A percentile compares a stretch with the other conserved stretches of the same genome.
Conservation (phyloP, 2,888 invertebrate species). For the Caenorhabditis macrosperma region DNA sequence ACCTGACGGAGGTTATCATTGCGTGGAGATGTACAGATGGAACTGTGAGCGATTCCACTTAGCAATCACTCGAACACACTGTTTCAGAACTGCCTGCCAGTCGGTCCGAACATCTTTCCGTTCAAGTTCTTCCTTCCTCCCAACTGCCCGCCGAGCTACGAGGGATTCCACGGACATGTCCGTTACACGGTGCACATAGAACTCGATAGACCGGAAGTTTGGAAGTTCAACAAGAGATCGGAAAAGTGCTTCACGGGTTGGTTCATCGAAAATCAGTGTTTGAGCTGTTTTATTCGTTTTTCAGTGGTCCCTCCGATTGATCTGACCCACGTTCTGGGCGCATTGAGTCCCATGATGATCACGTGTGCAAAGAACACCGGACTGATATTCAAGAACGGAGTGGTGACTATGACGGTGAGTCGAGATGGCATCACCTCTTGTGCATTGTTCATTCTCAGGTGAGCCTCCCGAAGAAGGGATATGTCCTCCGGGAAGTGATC, state of each 20-base stretch:
- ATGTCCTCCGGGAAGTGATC: not conserved
- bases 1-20: slow-evolving; percentile 4
- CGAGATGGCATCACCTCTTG: not conserved
- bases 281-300: not conserved
- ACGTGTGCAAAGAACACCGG: slow-evolving; percentile 21
- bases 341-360: slow-evolving; percentile 3
- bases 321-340: slow-evolving; percentile 4
- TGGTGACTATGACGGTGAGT: slow-evolving; percentile 18
- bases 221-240: slow-evolving; percentile 40
- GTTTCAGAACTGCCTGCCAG: slow-evolving; percentile 5
- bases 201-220: slow-evolving; percentile 33
- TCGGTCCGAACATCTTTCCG: slow-evolving; percentile 17
- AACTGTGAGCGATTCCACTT: slow-evolving; percentile 14
- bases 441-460: not conserved
- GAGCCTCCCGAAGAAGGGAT: slow-evolving; percentile 2
- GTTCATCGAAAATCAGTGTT: not conserved
- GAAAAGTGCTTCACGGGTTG: slow-evolving; percentile 23
- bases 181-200: slow-evolving; percentile 28
- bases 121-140: slow-evolving; percentile 28
- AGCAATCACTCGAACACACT: not conserved
- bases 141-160: slow-evolving; percentile 36
- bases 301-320: slow-evolving; percentile 18
- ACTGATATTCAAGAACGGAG: slow-evolving; percentile 26
- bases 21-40: slow-evolving; percentile 13
- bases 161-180: slow-evolving; percentile 23